phyloP scores from a whole-genome alignment of 37 sponge, comb jelly and placozoan species.

The Eunapius fragilis region DNA sequence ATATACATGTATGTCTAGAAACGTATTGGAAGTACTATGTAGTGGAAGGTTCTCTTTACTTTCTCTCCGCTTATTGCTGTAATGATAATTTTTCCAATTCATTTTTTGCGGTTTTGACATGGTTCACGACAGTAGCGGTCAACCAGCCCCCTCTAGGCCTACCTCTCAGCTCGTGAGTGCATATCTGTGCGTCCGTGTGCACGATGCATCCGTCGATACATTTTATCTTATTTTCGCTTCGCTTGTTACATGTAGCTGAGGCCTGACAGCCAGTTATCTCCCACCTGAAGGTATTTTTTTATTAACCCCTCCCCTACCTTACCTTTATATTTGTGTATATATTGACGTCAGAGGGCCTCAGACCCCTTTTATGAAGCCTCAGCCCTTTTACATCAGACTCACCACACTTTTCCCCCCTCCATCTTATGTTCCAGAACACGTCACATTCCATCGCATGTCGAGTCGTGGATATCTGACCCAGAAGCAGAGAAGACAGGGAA shows the following conservation, averaged over 20 bases:
- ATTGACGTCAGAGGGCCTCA: too few species aligned
- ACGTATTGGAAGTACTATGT: background rate
- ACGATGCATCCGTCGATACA: background rate
- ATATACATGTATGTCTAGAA: background rate
- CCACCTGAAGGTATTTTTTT: conserved; percentile 39
- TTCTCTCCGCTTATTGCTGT: background rate
- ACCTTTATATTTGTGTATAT: too few species aligned
- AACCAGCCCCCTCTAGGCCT: background rate
- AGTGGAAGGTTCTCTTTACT: background rate
- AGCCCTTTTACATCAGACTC: background rate
- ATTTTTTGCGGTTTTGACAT: background rate
- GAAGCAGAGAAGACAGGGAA: background rate
- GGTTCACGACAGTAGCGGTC: background rate
- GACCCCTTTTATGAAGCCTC: background rate
- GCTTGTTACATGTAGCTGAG: background rate
- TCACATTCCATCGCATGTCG: background rate
- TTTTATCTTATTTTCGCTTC: background rate
- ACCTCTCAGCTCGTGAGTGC: background rate
- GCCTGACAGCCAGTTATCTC: conserved; percentile 36
- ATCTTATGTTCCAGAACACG: background rate
- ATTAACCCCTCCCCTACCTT: background rate
- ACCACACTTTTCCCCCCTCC: background rate
- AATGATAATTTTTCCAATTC: background rate
- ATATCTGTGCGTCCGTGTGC: background rate
- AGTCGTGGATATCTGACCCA: background rate